Conservation (phyloP, 2,888 invertebrate species). For the Andrena chrysosceles region DNA sequence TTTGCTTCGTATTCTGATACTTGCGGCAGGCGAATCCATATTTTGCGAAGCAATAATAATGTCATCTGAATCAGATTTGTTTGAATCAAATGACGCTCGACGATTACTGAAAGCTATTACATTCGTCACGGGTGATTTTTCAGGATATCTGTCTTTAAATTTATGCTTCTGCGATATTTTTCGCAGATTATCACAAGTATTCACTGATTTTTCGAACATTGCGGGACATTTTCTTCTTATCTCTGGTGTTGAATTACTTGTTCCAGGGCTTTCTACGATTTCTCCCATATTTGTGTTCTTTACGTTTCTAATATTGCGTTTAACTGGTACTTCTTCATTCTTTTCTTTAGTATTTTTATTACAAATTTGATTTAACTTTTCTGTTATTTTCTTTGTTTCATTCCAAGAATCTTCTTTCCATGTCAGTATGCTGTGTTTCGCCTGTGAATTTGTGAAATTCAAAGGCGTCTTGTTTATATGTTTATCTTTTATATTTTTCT, state of each 20-base stretch:
- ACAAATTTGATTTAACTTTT: constrained; percentile 40
- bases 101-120: constrained; percentile 65
- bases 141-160: constrained; percentile 43
- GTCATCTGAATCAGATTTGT: constrained; percentile 80
- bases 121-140: constrained; percentile 63
- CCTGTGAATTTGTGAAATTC: constrained; percentile 13
- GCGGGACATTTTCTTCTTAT: constrained; percentile 9
- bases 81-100: constrained; percentile 73
- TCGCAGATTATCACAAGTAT: constrained; percentile 4
- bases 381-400: constrained; percentile 60
- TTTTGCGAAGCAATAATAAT: constrained; percentile 74
- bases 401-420: constrained; percentile 79
- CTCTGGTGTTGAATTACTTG: constrained; percentile 19
- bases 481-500: constrained; percentile 11
- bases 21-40: constrained; percentile 43
- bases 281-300: constrained; percentile 45
- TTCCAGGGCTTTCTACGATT: constrained; percentile 30
- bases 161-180: constrained; percentile 34
- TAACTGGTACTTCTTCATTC: constrained; percentile 8
- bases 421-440: constrained; percentile 54
- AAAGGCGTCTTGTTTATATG: constrained; percentile 14
- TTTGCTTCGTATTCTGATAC: constrained; percentile 31
- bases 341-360: constrained; percentile 28
- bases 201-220: constrained; percentile 11
- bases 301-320: constrained; percentile 36